Percentiles rank a stretch among this genome's conserved stretches.
Evolutionary conservation across 2,797 vertebrate species (phyloP).

Genomic region (Chloroceryle amazona): DNA sequence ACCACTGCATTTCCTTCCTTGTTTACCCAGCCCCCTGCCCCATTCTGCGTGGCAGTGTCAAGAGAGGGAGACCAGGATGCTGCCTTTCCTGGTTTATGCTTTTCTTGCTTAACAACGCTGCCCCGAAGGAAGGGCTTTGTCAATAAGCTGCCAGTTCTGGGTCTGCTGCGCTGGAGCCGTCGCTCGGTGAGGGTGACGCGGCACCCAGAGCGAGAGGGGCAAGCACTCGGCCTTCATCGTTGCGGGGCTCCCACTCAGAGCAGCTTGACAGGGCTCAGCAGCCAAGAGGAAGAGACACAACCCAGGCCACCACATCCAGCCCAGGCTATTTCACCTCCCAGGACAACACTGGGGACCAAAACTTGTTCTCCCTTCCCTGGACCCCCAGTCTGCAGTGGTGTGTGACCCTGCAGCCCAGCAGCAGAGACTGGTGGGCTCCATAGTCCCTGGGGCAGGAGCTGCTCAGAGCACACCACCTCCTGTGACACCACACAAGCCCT

Average conservation of each 20-base stretch:
- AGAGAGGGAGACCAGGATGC: accelerated
- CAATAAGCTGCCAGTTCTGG: too few species aligned
- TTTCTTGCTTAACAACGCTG: too few species aligned
- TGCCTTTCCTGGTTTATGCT: neutral
- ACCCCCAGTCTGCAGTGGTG: neutral
- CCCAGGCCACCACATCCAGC: neutral
- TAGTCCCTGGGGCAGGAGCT: neutral
- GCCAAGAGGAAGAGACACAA: neutral
- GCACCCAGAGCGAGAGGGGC: too few species aligned
- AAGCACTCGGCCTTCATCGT: too few species aligned
- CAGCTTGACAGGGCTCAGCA: too few species aligned
- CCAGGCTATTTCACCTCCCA: neutral
- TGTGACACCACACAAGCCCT: neutral
- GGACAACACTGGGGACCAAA: neutral
- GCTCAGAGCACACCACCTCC: neutral
- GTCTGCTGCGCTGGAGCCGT: too few species aligned
- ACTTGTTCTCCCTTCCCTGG: accelerated
- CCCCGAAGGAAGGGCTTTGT: too few species aligned
- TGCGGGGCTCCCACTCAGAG: too few species aligned
- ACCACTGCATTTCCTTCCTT: too few species aligned
- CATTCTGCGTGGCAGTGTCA: accelerated
- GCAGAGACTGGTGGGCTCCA: accelerated
- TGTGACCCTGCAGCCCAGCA: neutral
- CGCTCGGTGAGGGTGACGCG: too few species aligned
- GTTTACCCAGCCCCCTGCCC: accelerated